Evolutionary conservation across 2,797 vertebrate genomes (phyloP).

Genomic region (Channallabes apus): DNA sequence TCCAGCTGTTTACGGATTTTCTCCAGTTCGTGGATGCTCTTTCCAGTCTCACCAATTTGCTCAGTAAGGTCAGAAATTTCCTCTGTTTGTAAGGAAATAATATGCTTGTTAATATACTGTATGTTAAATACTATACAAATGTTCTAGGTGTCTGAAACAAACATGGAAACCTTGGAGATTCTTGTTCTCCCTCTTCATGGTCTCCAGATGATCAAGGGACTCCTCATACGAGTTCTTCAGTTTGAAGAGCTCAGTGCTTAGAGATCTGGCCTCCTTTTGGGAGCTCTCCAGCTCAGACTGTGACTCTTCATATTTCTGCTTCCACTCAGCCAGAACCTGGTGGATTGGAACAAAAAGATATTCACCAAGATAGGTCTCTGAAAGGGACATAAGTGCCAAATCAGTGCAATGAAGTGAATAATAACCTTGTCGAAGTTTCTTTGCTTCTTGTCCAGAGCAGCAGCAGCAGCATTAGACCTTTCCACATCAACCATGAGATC

Average conservation of each 20-base stretch:
- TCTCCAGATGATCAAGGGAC: constrained; percentile 72
- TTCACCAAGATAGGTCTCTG: not conserved
- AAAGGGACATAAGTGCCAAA: not conserved
- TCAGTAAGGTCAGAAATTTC: constrained; percentile 88
- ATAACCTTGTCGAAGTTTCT: constrained; percentile 86
- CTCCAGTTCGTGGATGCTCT: constrained; percentile 80
- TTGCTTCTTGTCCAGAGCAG: constrained; percentile 86
- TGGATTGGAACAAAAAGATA: not conserved
- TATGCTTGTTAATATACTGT: not conserved
- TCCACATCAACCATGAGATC: constrained; percentile 89
- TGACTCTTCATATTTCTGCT: constrained; percentile 74
- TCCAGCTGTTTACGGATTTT: constrained; percentile 78
- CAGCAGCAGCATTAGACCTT: constrained; percentile 77
- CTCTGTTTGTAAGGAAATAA: constrained; percentile 68
- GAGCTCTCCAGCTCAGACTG: constrained; percentile 71
- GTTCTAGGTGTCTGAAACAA: not conserved
- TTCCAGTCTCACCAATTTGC: constrained; percentile 77
- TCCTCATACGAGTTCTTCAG: constrained; percentile 77
- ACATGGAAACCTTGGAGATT: constrained; percentile 71
- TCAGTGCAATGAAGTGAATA: constrained; percentile 61
- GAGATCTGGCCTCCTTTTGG: constrained; percentile 72
- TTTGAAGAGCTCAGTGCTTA: constrained; percentile 76
- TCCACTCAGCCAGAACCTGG: constrained; percentile 76
- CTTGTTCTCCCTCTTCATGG: constrained; percentile 82
- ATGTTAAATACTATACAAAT: not conserved